Conservation (phyloP, 1,140 invertebrate species). For the Parasteatoda tepidariorum region DNA sequence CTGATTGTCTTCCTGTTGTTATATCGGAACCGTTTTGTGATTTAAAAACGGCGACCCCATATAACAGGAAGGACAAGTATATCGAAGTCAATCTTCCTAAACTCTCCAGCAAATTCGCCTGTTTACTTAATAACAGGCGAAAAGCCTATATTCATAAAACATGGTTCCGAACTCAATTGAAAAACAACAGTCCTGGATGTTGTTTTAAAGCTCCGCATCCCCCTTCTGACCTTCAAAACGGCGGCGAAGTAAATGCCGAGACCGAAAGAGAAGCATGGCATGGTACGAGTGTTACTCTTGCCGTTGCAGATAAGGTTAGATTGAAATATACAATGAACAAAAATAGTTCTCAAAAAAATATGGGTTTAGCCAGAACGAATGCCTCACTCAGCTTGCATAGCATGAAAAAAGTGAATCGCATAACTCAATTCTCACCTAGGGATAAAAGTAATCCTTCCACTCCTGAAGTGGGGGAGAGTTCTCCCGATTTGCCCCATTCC, state of each 20-base stretch:
- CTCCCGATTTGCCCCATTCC: constrained; percentile 15
- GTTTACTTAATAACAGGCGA: neutral
- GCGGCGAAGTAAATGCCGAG: constrained; percentile 11
- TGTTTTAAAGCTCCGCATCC: neutral
- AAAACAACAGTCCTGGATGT: neutral
- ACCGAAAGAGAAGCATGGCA: constrained; percentile 28
- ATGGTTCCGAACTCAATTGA: neutral
- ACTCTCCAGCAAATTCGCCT: neutral
- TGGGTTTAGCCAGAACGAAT: constrained; percentile 54
- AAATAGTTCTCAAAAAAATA: constrained; percentile 31
- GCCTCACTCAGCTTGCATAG: constrained; percentile 36
- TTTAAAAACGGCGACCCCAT: constrained; percentile 11
- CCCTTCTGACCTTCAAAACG: neutral
- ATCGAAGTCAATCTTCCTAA: constrained; percentile 12
- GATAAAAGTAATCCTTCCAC: constrained; percentile 22
- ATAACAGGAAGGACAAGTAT: constrained; percentile 28
- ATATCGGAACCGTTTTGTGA: constrained; percentile 33
- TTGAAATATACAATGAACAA: constrained; percentile 55
- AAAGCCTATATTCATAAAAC: constrained; percentile 2
- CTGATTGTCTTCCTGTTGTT: constrained; percentile 70
- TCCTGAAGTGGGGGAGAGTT: neutral
- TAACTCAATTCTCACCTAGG: constrained; percentile 1
- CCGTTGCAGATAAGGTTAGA: constrained; percentile 34
- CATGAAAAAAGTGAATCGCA: constrained; percentile 34
- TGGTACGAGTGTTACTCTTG: constrained; percentile 32